Conservation (phyloP, 2,113 vertebrate genomes). For the Lynx canadensis region DNA sequence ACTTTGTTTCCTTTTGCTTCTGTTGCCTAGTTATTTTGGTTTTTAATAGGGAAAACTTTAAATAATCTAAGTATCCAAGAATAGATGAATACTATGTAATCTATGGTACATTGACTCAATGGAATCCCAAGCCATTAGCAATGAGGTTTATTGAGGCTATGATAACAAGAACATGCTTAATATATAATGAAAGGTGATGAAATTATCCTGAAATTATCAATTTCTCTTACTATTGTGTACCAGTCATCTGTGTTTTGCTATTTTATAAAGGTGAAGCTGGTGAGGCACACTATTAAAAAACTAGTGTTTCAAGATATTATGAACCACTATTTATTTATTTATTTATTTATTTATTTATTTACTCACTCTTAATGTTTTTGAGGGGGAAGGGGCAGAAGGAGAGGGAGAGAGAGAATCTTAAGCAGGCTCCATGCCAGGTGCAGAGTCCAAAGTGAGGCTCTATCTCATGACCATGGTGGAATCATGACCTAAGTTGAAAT, state of each 20-base stretch:
- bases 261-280: neutral
- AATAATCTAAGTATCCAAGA: neutral
- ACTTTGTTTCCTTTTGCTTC: neutral
- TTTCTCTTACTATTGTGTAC: neutral
- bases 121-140: neutral
- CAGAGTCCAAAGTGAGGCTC: no score
- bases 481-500: no score
- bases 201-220: neutral
- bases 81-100: neutral
- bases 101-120: neutral
- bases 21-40: neutral
- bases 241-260: neutral
- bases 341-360: no score
- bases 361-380: no score
- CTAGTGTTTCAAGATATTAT: neutral
- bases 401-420: no score
- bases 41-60: neutral
- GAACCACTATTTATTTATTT: neutral
- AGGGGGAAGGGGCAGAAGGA: no score
- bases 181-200: neutral
- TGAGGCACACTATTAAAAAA: neutral
- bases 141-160: neutral
- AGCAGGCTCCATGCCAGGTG: no score
- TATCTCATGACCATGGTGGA: no score
- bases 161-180: neutral